Base-by-base conservation (phyloP, 2,888 invertebrate genomes). In the Buathra laborator region DNA sequence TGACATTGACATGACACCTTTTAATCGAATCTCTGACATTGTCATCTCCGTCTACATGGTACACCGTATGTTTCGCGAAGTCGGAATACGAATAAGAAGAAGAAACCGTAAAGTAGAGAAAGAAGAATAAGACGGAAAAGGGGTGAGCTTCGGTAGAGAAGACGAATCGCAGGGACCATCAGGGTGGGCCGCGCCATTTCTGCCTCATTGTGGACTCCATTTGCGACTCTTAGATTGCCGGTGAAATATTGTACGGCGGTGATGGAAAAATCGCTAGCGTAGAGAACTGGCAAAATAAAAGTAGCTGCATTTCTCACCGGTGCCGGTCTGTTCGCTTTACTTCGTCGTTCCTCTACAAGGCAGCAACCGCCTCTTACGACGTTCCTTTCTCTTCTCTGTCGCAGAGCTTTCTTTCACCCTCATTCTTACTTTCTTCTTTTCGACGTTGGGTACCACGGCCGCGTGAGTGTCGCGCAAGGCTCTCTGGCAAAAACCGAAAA, bases 131-230 rank as follows among this genome's bases (percentile, higher is more conserved):
- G 74, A 59, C 14, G 68, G 19, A 70, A 80, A 83, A 62, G 76
- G 83, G 51, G 72, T 75, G 87, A 86, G 87, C 86, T 86, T 85
- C 85, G 82, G 87, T 84, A 71, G 86, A 82, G 90, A 93, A 93
- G 93, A 93, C 92, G 91, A 91, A 93, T 93, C 46, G 92, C 89
- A 81, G 81, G 87, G 90, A 90, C 91, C 91, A 93, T 93, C 91
- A 91, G 90, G 88, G 91, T 89, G 89, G 79, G 76, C 89, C 90
- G 90, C 90, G 91, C 93, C 93, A 93, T 93, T 93, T 92, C 93
- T 93, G 93, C 91, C 92, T 93, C 93, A 93, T 93, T 93, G 92
- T 93, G 92, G 92, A 92, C 93, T 93, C 93, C 93, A 93, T 93
- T 93, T 93, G 92, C 92, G 93, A 93, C 93, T 93, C 93, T 93